Conservation (phyloP, 2,113 vertebrate species). For the Thamnaconus septentrionalis region DNA sequence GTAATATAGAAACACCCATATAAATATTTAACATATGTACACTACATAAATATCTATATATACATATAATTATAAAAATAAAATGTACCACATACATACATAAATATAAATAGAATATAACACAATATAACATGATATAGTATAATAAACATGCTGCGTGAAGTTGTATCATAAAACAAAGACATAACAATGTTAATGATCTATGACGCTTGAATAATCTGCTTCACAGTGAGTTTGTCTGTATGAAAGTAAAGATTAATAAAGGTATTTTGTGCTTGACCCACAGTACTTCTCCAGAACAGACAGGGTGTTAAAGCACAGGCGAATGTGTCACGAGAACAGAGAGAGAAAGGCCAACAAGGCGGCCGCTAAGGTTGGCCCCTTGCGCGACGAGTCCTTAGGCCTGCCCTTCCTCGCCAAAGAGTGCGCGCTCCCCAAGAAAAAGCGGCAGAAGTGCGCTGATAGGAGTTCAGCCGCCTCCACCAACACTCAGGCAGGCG, state of each 20-base stretch:
- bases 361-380: slow-evolving; percentile 84
- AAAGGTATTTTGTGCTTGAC: slow-evolving; percentile 20
- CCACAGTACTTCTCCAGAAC: slow-evolving; percentile 96
- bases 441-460: slow-evolving; percentile 88
- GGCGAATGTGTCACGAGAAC: slow-evolving; percentile 99
- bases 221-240: neutral
- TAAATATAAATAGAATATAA: too few relatives aligned
- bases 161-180: too few relatives aligned
- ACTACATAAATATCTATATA: too few relatives aligned
- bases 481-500: slow-evolving; percentile 61
- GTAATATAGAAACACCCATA: too few relatives aligned
- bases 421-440: slow-evolving; percentile 93
- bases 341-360: slow-evolving; percentile 89
- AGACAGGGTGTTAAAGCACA: slow-evolving; percentile 97
- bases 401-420: slow-evolving; percentile 82
- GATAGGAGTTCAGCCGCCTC: slow-evolving; percentile 78
- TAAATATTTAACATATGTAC: too few relatives aligned
- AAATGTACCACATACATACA: too few relatives aligned
- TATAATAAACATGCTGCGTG: too few relatives aligned
- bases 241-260: neutral
- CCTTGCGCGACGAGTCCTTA: slow-evolving; percentile 80
- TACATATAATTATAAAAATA: too few relatives aligned
- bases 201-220: too few relatives aligned
- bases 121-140: too few relatives aligned
- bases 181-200: too few relatives aligned